phyloP scores from a whole-genome alignment of 1,140 invertebrate genomes.

The Tetragnatha versicolor region DNA sequence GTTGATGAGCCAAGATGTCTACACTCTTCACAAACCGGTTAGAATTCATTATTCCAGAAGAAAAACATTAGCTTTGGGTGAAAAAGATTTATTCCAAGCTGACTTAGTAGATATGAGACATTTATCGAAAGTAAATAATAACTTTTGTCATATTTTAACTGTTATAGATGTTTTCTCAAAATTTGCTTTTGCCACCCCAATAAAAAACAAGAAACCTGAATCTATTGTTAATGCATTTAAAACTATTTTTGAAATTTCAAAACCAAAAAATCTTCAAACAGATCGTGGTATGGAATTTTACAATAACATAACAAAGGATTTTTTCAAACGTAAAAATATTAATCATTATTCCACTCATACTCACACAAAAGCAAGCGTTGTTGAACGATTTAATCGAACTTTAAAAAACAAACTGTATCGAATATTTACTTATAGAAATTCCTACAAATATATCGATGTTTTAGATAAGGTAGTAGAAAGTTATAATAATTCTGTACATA shows the following conservation, averaged over 20 bases:
- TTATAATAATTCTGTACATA: no score
- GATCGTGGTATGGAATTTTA: neutral
- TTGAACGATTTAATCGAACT: slow-evolving; percentile 55
- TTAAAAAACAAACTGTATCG: slow-evolving; percentile 54
- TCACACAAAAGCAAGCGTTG: slow-evolving; percentile 55
- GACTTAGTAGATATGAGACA: neutral
- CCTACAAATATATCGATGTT: slow-evolving; percentile 45
- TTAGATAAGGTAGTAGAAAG: slow-evolving; percentile 39
- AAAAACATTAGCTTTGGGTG: neutral
- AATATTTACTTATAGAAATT: slow-evolving; percentile 54
- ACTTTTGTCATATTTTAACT: slow-evolving; percentile 10
- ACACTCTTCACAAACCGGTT: neutral
- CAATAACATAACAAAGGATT: neutral
- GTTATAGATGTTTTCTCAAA: slow-evolving; percentile 20
- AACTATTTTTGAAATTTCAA: neutral
- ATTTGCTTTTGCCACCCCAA: neutral
- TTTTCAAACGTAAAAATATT: neutral
- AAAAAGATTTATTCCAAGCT: neutral
- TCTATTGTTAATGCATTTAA: neutral
- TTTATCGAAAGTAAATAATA: neutral
- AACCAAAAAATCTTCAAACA: neutral
- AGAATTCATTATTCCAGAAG: neutral
- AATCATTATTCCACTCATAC: slow-evolving; percentile 16
- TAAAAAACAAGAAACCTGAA: neutral
- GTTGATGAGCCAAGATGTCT: no score